phyloP scores from a whole-genome alignment of 2,888 invertebrate species.

The Selenia dentaria region DNA sequence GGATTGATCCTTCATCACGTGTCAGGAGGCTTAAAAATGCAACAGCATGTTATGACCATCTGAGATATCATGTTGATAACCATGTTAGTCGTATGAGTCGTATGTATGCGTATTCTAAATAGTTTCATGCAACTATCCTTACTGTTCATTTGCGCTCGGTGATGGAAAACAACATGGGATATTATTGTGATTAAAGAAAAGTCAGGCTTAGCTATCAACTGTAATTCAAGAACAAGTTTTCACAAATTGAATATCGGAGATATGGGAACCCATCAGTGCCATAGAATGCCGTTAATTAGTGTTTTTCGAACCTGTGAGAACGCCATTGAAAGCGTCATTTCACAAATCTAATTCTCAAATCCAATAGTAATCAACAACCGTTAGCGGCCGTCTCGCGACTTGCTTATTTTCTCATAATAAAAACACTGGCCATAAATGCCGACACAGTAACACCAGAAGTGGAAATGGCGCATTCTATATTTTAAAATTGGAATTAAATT shows the following conservation, averaged over 20 bases:
- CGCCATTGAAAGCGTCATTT: conserved; percentile 13
- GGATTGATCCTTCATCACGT: too few relatives aligned
- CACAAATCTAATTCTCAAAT: conserved; percentile 22
- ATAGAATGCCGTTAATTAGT: conserved; percentile 31
- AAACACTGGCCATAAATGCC: conserved; percentile 41
- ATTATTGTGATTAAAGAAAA: too few relatives aligned
- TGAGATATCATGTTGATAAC: too few relatives aligned
- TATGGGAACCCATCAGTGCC: conserved; percentile 30
- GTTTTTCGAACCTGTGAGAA: conserved; percentile 29
- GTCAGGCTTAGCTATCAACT: too few relatives aligned
- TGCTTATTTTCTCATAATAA: conserved; percentile 25
- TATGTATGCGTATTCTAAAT: too few relatives aligned
- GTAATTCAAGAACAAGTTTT: too few relatives aligned
- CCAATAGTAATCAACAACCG: conserved; percentile 33
- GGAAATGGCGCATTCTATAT: conserved; percentile 69
- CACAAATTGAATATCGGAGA: conserved; percentile 1
- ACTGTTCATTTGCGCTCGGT: too few relatives aligned
- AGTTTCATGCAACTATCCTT: too few relatives aligned
- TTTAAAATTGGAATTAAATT: conserved; percentile 73
- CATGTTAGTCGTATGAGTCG: too few relatives aligned
- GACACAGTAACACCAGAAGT: conserved; percentile 70
- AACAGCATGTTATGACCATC: too few relatives aligned
- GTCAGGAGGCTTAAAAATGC: too few relatives aligned
- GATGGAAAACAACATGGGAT: too few relatives aligned
- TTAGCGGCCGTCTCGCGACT: conserved; percentile 18